Evolutionary conservation across 2,888 invertebrate species (phyloP).

Genomic region (Colletes collaris): DNA sequence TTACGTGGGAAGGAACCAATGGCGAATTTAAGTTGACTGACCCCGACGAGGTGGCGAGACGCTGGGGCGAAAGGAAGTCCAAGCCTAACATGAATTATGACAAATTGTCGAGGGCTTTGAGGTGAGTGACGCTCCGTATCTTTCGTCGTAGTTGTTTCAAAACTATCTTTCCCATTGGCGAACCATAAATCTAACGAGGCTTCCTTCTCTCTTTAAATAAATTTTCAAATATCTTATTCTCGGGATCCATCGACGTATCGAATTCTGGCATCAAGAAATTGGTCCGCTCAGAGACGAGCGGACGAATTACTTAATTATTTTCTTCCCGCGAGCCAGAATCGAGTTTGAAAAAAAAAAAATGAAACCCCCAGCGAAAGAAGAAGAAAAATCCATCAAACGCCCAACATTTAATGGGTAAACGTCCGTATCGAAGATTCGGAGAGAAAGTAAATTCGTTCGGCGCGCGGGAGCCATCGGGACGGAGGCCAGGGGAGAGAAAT

Average conservation of each 20-base stretch:
- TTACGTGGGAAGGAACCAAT: constrained; percentile 99
- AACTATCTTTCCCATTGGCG: too few species aligned
- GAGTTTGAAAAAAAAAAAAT: neutral
- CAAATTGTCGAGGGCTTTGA: constrained; percentile 97
- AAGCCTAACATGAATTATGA: constrained; percentile 99
- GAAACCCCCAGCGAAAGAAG: neutral
- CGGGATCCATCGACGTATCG: too few species aligned
- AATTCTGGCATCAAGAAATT: too few species aligned
- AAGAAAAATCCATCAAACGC: constrained; percentile 19
- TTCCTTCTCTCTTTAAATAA: too few species aligned
- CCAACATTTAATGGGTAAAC: constrained; percentile 56
- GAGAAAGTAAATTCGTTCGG: constrained; percentile 69
- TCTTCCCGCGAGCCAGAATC: too few species aligned
- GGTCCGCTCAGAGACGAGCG: too few species aligned
- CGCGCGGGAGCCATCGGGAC: constrained; percentile 17
- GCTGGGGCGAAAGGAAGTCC: constrained; percentile 99
- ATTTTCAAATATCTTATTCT: too few species aligned
- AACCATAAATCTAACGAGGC: too few species aligned
- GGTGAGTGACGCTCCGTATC: constrained; percentile 85
- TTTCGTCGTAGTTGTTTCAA: too few species aligned
- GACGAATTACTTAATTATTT: too few species aligned
- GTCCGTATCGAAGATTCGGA: constrained; percentile 54
- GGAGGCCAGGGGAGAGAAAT: constrained; percentile 65
- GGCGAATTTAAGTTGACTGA: constrained; percentile 99
- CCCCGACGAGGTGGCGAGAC: constrained; percentile 98